Evolutionary conservation across 2,113 vertebrate genomes (phyloP).

Genomic region (Crotalus helleri): DNA sequence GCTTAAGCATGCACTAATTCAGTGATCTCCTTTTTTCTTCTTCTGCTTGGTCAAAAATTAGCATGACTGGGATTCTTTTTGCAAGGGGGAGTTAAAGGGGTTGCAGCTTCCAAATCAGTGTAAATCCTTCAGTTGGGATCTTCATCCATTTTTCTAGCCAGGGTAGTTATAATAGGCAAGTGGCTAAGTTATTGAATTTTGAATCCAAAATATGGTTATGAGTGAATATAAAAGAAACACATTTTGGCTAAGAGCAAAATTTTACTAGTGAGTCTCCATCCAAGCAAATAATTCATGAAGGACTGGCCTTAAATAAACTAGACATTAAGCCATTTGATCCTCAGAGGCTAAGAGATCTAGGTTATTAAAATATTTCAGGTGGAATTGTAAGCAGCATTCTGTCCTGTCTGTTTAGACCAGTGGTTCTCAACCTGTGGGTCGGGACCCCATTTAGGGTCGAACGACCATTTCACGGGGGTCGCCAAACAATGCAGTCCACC

Average conservation of each 20-base stretch:
- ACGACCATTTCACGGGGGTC: no score
- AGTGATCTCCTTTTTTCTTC: slow-evolving; percentile 16
- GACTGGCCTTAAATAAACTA: slow-evolving; percentile 13
- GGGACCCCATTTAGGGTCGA: no score
- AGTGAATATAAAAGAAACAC: slow-evolving; percentile 48
- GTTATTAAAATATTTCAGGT: slow-evolving; percentile 16
- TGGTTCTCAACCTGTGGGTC: no score
- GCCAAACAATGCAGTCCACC: no score
- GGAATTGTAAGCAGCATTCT: not conserved
- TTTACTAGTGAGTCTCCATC: slow-evolving; percentile 42
- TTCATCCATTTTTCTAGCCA: not conserved
- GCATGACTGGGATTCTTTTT: not conserved
- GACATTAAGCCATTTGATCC: slow-evolving; percentile 34
- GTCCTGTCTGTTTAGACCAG: not conserved
- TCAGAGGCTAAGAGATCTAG: slow-evolving; percentile 24
- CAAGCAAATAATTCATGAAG: slow-evolving; percentile 43
- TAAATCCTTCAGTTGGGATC: slow-evolving; percentile 37
- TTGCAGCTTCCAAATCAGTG: not conserved
- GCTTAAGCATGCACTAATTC: slow-evolving; percentile 14
- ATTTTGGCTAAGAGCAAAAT: slow-evolving; percentile 40
- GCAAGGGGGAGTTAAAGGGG: not conserved
- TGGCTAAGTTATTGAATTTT: not conserved
- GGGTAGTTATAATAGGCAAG: slow-evolving; percentile 14
- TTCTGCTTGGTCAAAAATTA: not conserved
- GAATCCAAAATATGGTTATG: slow-evolving; percentile 34